phyloP scores from a whole-genome alignment of 2,888 invertebrate species.

The Lasiommata megera region DNA sequence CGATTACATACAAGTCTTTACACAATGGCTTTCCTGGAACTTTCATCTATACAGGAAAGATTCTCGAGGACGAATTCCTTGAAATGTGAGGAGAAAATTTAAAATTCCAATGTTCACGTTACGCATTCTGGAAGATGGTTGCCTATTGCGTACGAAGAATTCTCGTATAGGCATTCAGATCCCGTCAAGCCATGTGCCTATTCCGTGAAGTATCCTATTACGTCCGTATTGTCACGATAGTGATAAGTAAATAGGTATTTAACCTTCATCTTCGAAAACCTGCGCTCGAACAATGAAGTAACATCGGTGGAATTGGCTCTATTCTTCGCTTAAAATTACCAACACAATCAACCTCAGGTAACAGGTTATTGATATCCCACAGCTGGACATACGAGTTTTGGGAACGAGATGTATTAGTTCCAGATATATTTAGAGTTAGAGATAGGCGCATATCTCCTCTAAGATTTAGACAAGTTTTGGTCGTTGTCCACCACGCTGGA shows the following conservation, averaged over 20 bases:
- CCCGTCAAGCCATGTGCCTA: neutral
- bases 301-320: no score
- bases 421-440: no score
- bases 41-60: conserved; percentile 14
- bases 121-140: conserved; percentile 20
- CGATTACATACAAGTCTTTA: conserved; percentile 6
- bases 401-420: no score
- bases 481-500: no score
- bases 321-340: no score
- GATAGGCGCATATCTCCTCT: no score
- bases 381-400: no score
- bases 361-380: no score
- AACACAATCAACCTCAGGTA: no score
- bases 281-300: no score
- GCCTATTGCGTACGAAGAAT: conserved; percentile 21
- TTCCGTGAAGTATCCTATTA: neutral
- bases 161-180: conserved; percentile 4
- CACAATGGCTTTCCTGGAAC: conserved; percentile 14
- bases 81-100: conserved; percentile 21
- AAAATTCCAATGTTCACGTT: conserved; percentile 24
- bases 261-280: no score
- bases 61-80: conserved; percentile 10
- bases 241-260: neutral
- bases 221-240: neutral
- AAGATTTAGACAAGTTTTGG: no score